Evolutionary conservation across 2,797 vertebrate genomes (phyloP), one percentile per base, ranked within the genome.

Genomic region (Limnodromus scolopaceus): DNA sequence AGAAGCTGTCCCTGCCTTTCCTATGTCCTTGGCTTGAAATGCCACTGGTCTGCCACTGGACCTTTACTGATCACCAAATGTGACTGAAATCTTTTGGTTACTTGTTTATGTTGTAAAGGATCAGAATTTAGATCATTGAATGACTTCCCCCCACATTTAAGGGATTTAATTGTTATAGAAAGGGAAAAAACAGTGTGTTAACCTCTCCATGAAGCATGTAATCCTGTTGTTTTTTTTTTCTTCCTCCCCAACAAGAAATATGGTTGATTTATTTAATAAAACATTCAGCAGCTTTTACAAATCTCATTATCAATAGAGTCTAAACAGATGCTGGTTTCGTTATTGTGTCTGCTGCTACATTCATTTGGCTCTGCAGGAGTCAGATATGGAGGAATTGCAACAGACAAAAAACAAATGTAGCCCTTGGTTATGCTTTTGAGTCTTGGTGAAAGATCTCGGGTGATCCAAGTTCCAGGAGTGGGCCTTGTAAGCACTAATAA

Each of bases 291-390:
- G 53, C 39, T 69, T 89, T 96, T 91, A 58, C 24, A 89, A 51
- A 63, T 87, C 53, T 72, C 43, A 28, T 80, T 91, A 69, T 66
- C 46, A 8, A 30, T 57, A 49, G 70, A 60, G 74, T 41, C 66
- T 69, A 64, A 84, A 54, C 84, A 94, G 70, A 68, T 82, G 81
- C 65, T 76, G 28, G 36, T 91, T 91, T 74, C 41, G 87, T 89
- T 91, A 66, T 32, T 79, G 72, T 79, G 74, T 72, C 30, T 92
- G 55, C 66, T 89, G 63, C 82, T 93, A 57, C 48, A 28, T 63
- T 91, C 71, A 15, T 82, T 74, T 60, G 68, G 55, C 60, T 79
- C 46, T 71, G 54, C 58, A 55, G 82, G 55, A 91, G 41, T 58
- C 13, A 7, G 27, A 58, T 53, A 64, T 4, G 55, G 46, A 84